A percentile compares a stretch with the other conserved stretches of the same genome.
phyloP scores from a whole-genome alignment of 2,797 vertebrate genomes.

The Smutsia gigantea region DNA sequence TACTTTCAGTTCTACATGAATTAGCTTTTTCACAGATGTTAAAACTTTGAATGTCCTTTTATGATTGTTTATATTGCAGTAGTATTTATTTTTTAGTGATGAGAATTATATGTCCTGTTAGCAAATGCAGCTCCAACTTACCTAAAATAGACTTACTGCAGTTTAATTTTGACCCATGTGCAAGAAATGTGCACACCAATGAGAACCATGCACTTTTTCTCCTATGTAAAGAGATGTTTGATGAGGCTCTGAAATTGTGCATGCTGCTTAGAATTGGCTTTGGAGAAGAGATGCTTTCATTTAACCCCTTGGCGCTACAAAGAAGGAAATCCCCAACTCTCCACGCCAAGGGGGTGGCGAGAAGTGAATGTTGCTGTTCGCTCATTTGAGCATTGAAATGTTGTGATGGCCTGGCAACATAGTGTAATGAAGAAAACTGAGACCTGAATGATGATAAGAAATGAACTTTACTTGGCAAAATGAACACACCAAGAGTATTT shows the following conservation, averaged over 20 bases:
- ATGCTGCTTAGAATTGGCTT: slow-evolving; percentile 80
- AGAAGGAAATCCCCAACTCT: slow-evolving; percentile 54
- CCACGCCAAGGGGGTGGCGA: slow-evolving; percentile 78
- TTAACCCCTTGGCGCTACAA: slow-evolving; percentile 82
- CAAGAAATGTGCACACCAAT: slow-evolving; percentile 87
- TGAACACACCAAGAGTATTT: slow-evolving; percentile 63
- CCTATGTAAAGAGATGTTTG: slow-evolving; percentile 80
- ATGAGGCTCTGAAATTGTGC: slow-evolving; percentile 85
- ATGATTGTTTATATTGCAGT: slow-evolving; percentile 82
- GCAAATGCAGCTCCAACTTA: slow-evolving; percentile 87
- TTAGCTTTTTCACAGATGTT: slow-evolving; percentile 85
- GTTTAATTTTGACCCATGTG: slow-evolving; percentile 85
- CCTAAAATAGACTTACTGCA: slow-evolving; percentile 82
- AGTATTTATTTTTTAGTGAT: slow-evolving; percentile 91
- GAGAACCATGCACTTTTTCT: slow-evolving; percentile 87
- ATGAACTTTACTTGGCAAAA: slow-evolving; percentile 78
- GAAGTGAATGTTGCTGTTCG: slow-evolving; percentile 52
- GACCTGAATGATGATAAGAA: slow-evolving; percentile 74
- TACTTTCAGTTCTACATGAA: slow-evolving; percentile 83
- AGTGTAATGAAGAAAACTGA: slow-evolving; percentile 54
- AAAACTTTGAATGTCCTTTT: slow-evolving; percentile 84
- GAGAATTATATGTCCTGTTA: slow-evolving; percentile 87
- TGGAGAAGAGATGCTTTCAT: slow-evolving; percentile 77
- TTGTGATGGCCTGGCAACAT: slow-evolving; percentile 57
- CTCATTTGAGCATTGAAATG: slow-evolving; percentile 68